A percentile compares a stretch with the other conserved stretches of the same genome.
Conservation (phyloP, 2,113 vertebrate genomes). For the Hippocampus guttulatus region DNA sequence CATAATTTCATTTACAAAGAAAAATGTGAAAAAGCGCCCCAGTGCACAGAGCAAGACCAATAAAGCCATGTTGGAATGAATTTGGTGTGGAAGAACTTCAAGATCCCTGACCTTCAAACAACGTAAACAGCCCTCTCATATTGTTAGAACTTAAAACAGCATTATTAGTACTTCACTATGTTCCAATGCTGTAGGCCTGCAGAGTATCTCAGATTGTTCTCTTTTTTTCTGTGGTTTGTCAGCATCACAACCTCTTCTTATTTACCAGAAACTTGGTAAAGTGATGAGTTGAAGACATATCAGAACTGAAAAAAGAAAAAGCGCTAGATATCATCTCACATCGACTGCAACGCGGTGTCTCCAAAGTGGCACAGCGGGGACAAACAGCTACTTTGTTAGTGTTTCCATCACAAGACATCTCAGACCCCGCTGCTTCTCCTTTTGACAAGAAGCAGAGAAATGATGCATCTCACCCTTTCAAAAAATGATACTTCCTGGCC, state of each 20-base stretch:
- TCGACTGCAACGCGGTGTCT: conserved; percentile 42
- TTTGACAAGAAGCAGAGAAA: conserved; percentile 53
- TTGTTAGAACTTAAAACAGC: not conserved
- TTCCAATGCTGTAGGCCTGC: not conserved
- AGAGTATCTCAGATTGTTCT: not conserved
- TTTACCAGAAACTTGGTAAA: conserved; percentile 47
- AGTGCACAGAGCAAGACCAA: not conserved
- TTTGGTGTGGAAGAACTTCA: not conserved
- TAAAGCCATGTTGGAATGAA: not conserved
- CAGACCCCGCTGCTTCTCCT: conserved; percentile 29
- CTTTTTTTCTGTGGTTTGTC: conserved; percentile 55
- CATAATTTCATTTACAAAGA: not conserved
- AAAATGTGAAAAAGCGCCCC: not conserved
- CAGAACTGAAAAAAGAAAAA: conserved; percentile 9
- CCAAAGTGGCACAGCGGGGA: conserved; percentile 51
- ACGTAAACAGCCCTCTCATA: not conserved
- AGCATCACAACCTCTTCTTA: conserved; percentile 36
- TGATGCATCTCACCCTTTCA: conserved; percentile 56
- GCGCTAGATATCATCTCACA: conserved; percentile 29
- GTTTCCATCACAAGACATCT: conserved; percentile 49
- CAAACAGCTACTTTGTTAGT: conserved; percentile 39
- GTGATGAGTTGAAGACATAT: conserved; percentile 41
- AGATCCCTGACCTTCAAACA: not conserved
- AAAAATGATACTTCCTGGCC: conserved; percentile 39
- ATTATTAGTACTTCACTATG: not conserved